Percentiles rank a stretch among this genome's conserved stretches.
These are phyloP conservation scores for Argya squamiceps DNA, from an alignment of 2,797 vertebrate genomes.

Conservation along the genomic window DNA sequence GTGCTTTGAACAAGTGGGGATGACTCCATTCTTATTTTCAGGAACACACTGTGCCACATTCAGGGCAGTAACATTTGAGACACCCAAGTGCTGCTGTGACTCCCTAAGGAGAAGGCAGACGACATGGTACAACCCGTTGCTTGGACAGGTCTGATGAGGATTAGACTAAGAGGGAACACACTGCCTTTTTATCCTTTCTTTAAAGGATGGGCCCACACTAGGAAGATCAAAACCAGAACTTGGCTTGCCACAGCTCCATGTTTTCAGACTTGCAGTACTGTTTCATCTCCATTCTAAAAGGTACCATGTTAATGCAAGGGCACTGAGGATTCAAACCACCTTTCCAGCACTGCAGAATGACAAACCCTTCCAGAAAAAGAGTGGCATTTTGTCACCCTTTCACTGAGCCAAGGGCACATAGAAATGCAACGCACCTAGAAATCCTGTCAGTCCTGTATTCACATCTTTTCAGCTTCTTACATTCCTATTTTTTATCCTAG, in stretches of 20 bases:
- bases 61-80: not conserved
- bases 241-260: not conserved
- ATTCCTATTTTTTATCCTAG: not conserved
- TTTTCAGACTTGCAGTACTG: not conserved
- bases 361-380: not conserved
- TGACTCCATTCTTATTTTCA: constrained; percentile 9
- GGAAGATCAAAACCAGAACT: not conserved
- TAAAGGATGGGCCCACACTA: not conserved
- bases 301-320: not conserved
- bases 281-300: not conserved
- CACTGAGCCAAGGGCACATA: not conserved
- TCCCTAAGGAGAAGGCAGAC: not conserved
- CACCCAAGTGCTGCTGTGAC: not conserved
- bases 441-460: not conserved
- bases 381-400: not conserved
- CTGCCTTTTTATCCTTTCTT: not conserved
- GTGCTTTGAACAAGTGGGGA: not conserved
- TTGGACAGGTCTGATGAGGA: not conserved
- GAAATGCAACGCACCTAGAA: not conserved
- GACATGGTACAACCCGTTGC: rapidly evolving
- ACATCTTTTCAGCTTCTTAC: not conserved
- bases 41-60: not conserved
- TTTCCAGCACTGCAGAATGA: not conserved
- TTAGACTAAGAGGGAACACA: not conserved
- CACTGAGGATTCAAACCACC: not conserved